A percentile compares a stretch with the other conserved stretches of the same genome.
phyloP scores from a whole-genome alignment of 2,113 vertebrate genomes.

The Vulpes ferrilata region DNA sequence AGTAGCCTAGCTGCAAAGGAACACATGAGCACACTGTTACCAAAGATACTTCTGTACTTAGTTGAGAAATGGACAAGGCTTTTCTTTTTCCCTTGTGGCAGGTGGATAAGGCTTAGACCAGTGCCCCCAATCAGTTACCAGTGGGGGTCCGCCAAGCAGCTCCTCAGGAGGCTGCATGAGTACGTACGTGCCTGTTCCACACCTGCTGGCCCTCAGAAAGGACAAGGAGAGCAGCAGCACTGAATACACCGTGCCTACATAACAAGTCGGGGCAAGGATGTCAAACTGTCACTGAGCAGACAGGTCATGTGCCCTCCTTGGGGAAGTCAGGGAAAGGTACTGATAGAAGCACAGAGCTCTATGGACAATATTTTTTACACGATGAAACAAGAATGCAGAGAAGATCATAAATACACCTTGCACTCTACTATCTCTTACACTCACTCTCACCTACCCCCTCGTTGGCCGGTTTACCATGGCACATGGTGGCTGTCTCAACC shows the following conservation, averaged over 20 bases:
- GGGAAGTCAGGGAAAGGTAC: background rate
- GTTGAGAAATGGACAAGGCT: background rate
- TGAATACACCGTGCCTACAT: background rate
- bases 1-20: background rate
- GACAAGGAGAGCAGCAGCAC: background rate
- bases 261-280: background rate
- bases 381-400: background rate
- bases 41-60: background rate
- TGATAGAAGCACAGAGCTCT: background rate
- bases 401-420: background rate
- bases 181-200: no score
- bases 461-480: accelerated
- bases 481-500: background rate
- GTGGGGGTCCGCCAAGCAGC: background rate
- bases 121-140: background rate
- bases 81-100: background rate
- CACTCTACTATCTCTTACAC: background rate
- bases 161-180: background rate
- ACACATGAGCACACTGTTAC: background rate
- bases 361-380: background rate
- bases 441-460: background rate
- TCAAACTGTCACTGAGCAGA: background rate
- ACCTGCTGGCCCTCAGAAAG: background rate
- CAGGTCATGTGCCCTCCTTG: background rate
- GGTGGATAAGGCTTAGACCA: background rate